These are phyloP conservation scores for Coccyzus lansbergi DNA, from an alignment of 2,797 vertebrate genomes.

Conservation along the genomic window DNA sequence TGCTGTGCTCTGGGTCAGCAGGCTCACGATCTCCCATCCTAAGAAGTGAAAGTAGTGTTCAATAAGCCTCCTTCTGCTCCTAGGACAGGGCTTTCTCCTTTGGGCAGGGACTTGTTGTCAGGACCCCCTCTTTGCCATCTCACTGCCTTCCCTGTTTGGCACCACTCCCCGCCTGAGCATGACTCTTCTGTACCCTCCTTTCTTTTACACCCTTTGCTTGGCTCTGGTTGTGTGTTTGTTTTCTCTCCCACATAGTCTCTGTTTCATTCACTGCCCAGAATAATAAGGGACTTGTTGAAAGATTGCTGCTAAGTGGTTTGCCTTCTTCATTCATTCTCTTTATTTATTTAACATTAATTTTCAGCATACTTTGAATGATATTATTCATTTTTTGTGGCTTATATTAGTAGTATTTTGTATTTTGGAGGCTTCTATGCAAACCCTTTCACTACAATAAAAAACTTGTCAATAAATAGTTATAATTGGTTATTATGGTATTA, in stretches of 20 bases:
- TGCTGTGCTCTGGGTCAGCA: background rate
- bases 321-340: conserved; percentile 33
- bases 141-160: background rate
- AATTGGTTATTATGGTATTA: background rate
- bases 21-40: background rate
- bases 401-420: background rate
- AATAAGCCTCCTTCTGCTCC: accelerated
- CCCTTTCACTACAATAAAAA: background rate
- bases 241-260: conserved; percentile 45
- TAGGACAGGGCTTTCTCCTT: background rate
- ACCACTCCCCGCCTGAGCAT: accelerated
- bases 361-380: background rate
- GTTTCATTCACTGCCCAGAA: conserved; percentile 54
- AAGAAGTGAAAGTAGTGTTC: background rate
- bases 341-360: background rate
- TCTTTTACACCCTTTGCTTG: background rate
- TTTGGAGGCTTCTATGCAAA: background rate
- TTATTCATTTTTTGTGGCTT: background rate
- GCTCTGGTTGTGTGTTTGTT: conserved; percentile 38
- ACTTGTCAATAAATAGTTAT: background rate
- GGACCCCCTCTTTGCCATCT: background rate
- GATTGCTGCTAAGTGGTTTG: conserved; percentile 44
- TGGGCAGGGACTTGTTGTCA: background rate
- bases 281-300: conserved; percentile 58
- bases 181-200: background rate